Conservation (phyloP, 2,113 vertebrate species). For the Tetraodon nigroviridis region DNA sequence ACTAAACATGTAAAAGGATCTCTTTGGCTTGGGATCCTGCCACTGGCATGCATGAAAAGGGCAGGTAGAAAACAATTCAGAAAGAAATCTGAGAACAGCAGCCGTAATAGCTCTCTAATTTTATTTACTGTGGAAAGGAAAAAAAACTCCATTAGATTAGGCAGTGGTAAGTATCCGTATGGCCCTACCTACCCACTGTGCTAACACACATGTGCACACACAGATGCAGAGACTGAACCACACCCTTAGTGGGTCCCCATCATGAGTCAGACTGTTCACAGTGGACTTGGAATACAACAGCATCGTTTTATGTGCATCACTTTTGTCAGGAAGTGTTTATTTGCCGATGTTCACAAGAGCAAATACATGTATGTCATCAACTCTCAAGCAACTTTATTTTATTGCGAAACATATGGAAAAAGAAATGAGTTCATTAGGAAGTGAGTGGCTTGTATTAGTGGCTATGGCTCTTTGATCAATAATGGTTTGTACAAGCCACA, state of each 20-base stretch:
- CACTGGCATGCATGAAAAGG: slow-evolving; percentile 27
- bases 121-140: slow-evolving; percentile 55
- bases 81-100: slow-evolving; percentile 64
- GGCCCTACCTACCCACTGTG: slow-evolving; percentile 30
- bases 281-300: neutral
- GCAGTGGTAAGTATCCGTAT: slow-evolving; percentile 46
- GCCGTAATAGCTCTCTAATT: slow-evolving; percentile 64
- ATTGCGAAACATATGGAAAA: slow-evolving; percentile 33
- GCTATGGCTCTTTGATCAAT: slow-evolving; percentile 63
- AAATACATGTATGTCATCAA: neutral
- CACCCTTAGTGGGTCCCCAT: slow-evolving; percentile 11
- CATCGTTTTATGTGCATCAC: too few species aligned
- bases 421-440: slow-evolving; percentile 45
- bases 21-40: slow-evolving; percentile 26
- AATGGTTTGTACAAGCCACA: slow-evolving; percentile 63
- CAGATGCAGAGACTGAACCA: slow-evolving; percentile 19
- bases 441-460: slow-evolving; percentile 50
- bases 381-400: slow-evolving; percentile 14
- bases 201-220: slow-evolving; percentile 40
- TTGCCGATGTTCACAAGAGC: neutral
- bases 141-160: slow-evolving; percentile 65
- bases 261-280: slow-evolving; percentile 1
- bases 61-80: slow-evolving; percentile 29
- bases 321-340: neutral
- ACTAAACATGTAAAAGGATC: slow-evolving; percentile 38